Evolutionary conservation across 2,113 vertebrate genomes (phyloP).

Genomic region (Oreocharis arfaki): DNA sequence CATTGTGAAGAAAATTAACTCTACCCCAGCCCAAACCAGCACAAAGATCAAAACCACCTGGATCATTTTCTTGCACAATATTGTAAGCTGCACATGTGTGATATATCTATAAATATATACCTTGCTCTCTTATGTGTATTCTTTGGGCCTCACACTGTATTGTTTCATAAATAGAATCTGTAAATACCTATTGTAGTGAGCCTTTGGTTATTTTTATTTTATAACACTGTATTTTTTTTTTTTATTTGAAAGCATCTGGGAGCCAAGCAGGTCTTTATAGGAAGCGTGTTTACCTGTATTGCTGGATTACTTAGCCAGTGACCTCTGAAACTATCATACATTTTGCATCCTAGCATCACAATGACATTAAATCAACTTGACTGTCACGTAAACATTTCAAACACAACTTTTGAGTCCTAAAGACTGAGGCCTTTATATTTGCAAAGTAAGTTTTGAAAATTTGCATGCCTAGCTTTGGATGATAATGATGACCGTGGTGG

Average conservation of each 20-base stretch:
- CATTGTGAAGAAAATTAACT: neutral
- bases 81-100: neutral
- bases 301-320: neutral
- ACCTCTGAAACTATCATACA: neutral
- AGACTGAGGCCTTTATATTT: neutral
- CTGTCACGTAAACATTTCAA: neutral
- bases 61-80: neutral
- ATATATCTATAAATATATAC: neutral
- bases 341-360: neutral
- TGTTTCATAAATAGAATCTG: neutral
- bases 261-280: neutral
- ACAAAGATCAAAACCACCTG: neutral
- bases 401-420: neutral
- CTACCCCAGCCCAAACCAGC: neutral
- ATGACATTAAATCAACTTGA: neutral
- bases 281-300: neutral
- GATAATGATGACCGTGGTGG: neutral
- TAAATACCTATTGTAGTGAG: neutral
- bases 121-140: neutral
- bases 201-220: conserved; percentile 3
- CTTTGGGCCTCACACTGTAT: neutral
- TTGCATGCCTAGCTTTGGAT: neutral
- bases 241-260: neutral
- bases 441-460: neutral
- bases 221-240: neutral